Conservation (phyloP, 2,113 vertebrate species). For the Gymnocephalus cernua region DNA sequence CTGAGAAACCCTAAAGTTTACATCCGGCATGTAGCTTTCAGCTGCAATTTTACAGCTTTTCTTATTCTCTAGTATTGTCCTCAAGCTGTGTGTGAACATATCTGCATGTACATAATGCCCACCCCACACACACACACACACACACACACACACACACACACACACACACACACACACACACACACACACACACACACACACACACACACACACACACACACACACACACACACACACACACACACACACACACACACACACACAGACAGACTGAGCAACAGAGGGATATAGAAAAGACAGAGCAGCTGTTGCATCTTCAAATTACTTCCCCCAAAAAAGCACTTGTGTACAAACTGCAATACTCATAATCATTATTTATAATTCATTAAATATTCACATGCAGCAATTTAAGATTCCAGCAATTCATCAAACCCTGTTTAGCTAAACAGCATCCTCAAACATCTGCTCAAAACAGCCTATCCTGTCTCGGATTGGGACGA, state of each 20-base stretch:
- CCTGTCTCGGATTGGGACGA: background rate
- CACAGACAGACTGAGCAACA: constrained; percentile 22
- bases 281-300: constrained; percentile 29
- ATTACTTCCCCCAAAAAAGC: constrained; percentile 53
- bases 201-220: constrained; percentile 2
- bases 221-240: constrained; percentile 28
- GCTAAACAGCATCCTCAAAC: constrained; percentile 37
- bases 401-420: constrained; percentile 46
- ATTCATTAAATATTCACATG: constrained; percentile 52
- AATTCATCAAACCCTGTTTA: constrained; percentile 56
- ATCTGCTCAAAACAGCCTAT: constrained; percentile 33
- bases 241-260: background rate
- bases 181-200: background rate
- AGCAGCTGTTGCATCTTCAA: constrained; percentile 69
- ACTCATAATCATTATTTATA: constrained; percentile 52
- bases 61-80: background rate
- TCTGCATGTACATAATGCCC: constrained; percentile 5
- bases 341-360: constrained; percentile 41
- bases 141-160: too few species aligned
- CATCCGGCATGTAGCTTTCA: constrained; percentile 43
- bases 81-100: constrained; percentile 6
- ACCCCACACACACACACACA: constrained; percentile 1
- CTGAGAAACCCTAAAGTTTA: constrained; percentile 54
- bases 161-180: too few species aligned
- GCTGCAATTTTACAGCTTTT: constrained; percentile 21